Base-by-base conservation (phyloP, 2,797 vertebrate genomes). In the Coccyzus lansbergi region DNA sequence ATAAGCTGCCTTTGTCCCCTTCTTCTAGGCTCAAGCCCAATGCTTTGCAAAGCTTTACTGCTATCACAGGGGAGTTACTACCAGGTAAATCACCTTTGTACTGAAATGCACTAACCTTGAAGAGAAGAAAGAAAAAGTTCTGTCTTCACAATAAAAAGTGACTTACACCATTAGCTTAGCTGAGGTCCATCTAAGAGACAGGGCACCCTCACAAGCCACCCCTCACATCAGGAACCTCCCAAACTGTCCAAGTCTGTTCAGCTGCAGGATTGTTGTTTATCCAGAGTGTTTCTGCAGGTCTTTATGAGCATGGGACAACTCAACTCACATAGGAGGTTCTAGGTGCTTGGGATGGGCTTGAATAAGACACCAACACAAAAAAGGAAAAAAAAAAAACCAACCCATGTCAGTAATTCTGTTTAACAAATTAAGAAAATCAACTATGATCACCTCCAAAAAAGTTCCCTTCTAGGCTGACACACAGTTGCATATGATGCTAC, bases 201-300 rank as follows among this genome's bases (percentile, higher is more conserved):
- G 1, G 4, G 7, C 17, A 78, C 42, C 25, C 31, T 90, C 83
- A 90, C 59, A 44, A 92, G 76, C 72, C 56, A 68, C 48, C 80
- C 58, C 38, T 65, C 59, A 69, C n/a, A 46, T 86, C 59, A 89
- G 51, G 48, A 88, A 56, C 91, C 65, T 91, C 51, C 31, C 6
- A 8, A 7, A 33, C 1, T 91, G 89, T 49, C 70, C 79, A 63
- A 31, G 26, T 79, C 36, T 87, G 91, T 78, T 92, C 65, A 59
- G 65, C 65, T 92, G 40, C 51, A 77, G 65, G 69, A 67, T 49
- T 94, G 59, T 69, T 80, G 67, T 69, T 71, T 86, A 94, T 88
- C 67, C 80, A 84, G 63, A 83, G 52, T 15, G 22, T 86, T 95
- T 94, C 85, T 81, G 59, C 40, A 55, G 72, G 58, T 55, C 62